Conservation (phyloP, 2,888 invertebrate species). For the Drosophila mettleri region DNA sequence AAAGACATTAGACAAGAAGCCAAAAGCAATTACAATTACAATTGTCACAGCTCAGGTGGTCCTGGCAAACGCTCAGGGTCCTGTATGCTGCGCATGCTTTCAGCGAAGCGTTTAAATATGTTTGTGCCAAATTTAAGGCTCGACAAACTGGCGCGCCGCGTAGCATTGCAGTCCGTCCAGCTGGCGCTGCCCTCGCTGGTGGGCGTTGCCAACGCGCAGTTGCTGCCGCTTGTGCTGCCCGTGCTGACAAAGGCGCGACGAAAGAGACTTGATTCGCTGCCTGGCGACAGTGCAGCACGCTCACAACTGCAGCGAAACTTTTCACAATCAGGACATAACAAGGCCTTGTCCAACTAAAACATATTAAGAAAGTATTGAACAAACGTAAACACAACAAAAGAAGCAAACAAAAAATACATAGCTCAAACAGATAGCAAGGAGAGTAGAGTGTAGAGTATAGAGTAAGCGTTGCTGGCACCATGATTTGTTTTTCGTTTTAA, state of each 20-base stretch:
- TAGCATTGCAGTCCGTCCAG: slow-evolving; percentile 43
- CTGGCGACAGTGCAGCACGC: slow-evolving; percentile 55
- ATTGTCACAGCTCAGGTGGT: slow-evolving; percentile 22
- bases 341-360: slow-evolving; percentile 85
- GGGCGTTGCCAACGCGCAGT: slow-evolving; percentile 36
- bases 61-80: slow-evolving; percentile 34
- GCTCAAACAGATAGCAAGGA: not conserved
- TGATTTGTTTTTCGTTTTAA: slow-evolving; percentile 9
- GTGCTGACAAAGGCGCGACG: slow-evolving; percentile 71
- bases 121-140: slow-evolving; percentile 82
- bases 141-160: slow-evolving; percentile 67
- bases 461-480: slow-evolving; percentile 17
- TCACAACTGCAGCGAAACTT: slow-evolving; percentile 85
- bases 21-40: slow-evolving; percentile 45
- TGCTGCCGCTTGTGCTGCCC: slow-evolving; percentile 43
- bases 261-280: slow-evolving; percentile 64
- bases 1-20: slow-evolving; percentile 21
- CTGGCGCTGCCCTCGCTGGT: slow-evolving; percentile 34
- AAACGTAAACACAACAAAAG: slow-evolving; percentile 35
- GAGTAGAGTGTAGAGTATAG: not conserved
- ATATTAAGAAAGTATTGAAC: slow-evolving; percentile 64
- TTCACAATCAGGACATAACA: slow-evolving; percentile 84
- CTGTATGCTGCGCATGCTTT: slow-evolving; percentile 76
- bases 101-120: slow-evolving; percentile 84
- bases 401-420: slow-evolving; percentile 24